A percentile compares a stretch with the other conserved stretches of the same genome.
phyloP scores from a whole-genome alignment of 2,113 vertebrate genomes.

The Sphaerodactylus townsendi region DNA sequence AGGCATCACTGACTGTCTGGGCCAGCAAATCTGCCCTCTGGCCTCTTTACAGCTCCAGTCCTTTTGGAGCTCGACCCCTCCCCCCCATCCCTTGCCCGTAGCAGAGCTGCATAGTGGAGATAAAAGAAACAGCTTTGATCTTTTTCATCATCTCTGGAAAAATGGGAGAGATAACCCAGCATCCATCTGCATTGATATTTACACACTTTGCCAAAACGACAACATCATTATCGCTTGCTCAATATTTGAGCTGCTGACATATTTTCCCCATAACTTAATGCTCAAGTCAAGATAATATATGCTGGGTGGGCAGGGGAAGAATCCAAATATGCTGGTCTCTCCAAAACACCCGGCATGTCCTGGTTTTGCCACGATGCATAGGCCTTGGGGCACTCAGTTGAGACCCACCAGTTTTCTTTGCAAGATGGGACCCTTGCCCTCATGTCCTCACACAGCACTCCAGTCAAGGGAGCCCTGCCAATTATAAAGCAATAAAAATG shows the following conservation, averaged over 20 bases:
- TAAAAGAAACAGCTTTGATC: slow-evolving; percentile 47
- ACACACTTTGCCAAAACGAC: slow-evolving; percentile 67
- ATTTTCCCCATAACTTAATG: slow-evolving; percentile 73
- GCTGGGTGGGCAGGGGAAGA: slow-evolving; percentile 34
- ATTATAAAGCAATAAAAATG: slow-evolving; percentile 49
- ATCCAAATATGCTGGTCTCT: slow-evolving; percentile 20
- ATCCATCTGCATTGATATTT: slow-evolving; percentile 67
- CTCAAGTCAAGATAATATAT: slow-evolving; percentile 61
- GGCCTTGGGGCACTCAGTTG: background rate
- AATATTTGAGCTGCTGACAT: slow-evolving; percentile 63
- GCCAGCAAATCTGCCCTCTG: background rate
- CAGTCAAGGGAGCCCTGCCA: slow-evolving; percentile 42
- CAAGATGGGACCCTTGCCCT: slow-evolving; percentile 1
- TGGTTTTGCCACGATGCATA: background rate
- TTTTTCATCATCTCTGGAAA: slow-evolving; percentile 39
- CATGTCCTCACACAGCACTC: slow-evolving; percentile 29
- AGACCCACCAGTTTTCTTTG: slow-evolving; percentile 13
- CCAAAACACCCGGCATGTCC: rapidly evolving
- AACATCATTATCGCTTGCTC: slow-evolving; percentile 70
- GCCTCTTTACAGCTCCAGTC: background rate
- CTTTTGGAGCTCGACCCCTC: slow-evolving; percentile 11
- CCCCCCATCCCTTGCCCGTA: background rate
- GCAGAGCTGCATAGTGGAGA: slow-evolving; percentile 23
- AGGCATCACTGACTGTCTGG: background rate
- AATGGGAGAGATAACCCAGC: slow-evolving; percentile 10